Conservation (phyloP, 1,140 invertebrate species). For the Drosophila pachea region DNA sequence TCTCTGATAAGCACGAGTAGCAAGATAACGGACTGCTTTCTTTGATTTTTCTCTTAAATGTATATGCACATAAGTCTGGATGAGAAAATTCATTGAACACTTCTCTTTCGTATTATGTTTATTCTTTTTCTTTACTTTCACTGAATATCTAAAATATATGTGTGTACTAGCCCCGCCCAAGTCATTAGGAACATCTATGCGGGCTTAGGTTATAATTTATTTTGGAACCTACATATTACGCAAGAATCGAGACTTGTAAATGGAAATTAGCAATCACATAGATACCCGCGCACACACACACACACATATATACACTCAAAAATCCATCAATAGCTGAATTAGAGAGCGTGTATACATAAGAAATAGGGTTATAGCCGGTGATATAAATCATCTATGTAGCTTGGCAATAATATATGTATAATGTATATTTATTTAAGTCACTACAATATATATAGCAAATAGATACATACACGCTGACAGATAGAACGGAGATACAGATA, state of each 20-base stretch:
- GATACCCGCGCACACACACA: neutral
- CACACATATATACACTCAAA: constrained; percentile 18
- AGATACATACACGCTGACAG: constrained; percentile 46
- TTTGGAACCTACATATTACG: constrained; percentile 23
- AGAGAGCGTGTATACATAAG: neutral
- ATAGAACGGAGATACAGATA: constrained; percentile 55
- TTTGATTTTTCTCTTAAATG: neutral
- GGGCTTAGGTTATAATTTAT: constrained; percentile 23
- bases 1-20: constrained; percentile 23
- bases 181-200: neutral
- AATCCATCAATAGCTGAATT: constrained; percentile 11
- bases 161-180: constrained; percentile 24
- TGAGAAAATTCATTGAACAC: neutral
- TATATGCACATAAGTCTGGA: neutral
- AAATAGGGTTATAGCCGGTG: constrained; percentile 51
- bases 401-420: constrained; percentile 49
- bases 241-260: constrained; percentile 38
- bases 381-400: constrained; percentile 59
- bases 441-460: constrained; percentile 21
- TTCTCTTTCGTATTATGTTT: neutral
- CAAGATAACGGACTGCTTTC: constrained; percentile 31
- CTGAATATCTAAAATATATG: neutral
- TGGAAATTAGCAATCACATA: constrained; percentile 15
- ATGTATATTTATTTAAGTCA: constrained; percentile 45
- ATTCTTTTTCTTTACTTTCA: constrained; percentile 11